Evolutionary conservation across 2,113 vertebrate species (phyloP).

Genomic region (Colius striatus): DNA sequence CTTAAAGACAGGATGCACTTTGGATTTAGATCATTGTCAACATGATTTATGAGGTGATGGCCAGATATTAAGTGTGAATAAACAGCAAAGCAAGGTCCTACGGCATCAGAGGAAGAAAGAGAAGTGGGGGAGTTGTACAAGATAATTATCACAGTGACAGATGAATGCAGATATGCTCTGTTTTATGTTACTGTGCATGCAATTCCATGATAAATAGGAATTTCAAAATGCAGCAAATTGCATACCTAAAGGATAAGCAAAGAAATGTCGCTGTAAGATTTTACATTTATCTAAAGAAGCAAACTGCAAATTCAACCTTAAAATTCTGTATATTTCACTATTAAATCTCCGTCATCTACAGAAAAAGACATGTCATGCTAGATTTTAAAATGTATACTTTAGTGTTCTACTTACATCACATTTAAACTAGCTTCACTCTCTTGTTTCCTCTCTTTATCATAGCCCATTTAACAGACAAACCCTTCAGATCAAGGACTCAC

Average conservation of each 20-base stretch:
- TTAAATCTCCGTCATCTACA: neutral
- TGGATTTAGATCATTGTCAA: neutral
- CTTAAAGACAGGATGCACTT: neutral
- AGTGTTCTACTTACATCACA: neutral
- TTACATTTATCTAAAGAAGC: neutral
- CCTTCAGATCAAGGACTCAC: neutral
- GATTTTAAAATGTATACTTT: neutral
- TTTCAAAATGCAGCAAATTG: slow-evolving; percentile 35
- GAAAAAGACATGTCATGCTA: neutral
- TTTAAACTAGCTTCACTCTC: neutral
- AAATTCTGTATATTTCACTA: neutral
- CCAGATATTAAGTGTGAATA: neutral
- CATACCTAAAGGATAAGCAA: slow-evolving; percentile 21
- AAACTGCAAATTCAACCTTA: neutral
- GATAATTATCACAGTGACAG: neutral
- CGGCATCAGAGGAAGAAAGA: neutral
- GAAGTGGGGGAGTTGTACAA: neutral
- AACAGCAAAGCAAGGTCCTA: neutral
- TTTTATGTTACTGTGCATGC: neutral
- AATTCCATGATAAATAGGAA: neutral
- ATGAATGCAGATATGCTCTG: neutral
- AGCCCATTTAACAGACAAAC: neutral
- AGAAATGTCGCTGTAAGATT: neutral
- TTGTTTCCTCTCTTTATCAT: neutral
- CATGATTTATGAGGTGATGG: neutral